Evolutionary conservation across 2,888 invertebrate genomes (phyloP).

Genomic region (Dolichomitus sp.): DNA sequence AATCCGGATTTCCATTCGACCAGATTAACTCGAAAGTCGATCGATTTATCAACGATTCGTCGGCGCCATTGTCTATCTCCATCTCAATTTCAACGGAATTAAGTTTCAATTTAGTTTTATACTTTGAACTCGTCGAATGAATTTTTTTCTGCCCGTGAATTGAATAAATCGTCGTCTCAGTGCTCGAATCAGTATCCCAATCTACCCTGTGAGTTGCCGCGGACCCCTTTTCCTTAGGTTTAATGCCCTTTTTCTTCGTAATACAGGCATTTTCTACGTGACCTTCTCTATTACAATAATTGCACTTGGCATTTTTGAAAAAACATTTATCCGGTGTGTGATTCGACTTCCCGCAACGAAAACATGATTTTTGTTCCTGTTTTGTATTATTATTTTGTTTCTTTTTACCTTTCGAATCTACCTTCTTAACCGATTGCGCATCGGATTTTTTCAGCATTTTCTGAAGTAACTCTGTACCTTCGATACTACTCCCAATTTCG

Average conservation of each 20-base stretch:
- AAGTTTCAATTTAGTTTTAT: conserved; percentile 19
- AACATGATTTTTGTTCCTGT: conserved; percentile 39
- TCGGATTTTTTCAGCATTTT: conserved; percentile 41
- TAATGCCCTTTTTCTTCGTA: conserved; percentile 10
- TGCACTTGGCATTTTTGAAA: conserved; percentile 40
- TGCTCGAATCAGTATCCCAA: conserved; percentile 34
- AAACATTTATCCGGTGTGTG: conserved; percentile 44
- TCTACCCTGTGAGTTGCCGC: neutral
- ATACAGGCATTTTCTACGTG: conserved; percentile 19
- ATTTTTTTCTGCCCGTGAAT: conserved; percentile 7
- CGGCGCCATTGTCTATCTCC: conserved; percentile 52
- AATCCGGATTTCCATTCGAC: conserved; percentile 26
- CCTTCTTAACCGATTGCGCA: conserved; percentile 20
- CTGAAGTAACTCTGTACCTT: conserved; percentile 36
- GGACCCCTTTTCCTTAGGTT: neutral
- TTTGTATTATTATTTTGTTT: conserved; percentile 9
- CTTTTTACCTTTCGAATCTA: conserved; percentile 8
- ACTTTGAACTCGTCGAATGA: conserved; percentile 13
- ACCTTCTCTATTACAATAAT: conserved; percentile 11
- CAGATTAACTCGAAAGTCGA: conserved; percentile 33
- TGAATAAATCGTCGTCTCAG: conserved; percentile 9
- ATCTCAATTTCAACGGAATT: conserved; percentile 21
- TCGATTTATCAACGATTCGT: conserved; percentile 46
- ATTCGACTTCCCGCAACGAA: conserved; percentile 41
- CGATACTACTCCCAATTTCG: conserved; percentile 44